Conservation (phyloP, 1,140 invertebrate species). For the Eupeodes corollae region DNA sequence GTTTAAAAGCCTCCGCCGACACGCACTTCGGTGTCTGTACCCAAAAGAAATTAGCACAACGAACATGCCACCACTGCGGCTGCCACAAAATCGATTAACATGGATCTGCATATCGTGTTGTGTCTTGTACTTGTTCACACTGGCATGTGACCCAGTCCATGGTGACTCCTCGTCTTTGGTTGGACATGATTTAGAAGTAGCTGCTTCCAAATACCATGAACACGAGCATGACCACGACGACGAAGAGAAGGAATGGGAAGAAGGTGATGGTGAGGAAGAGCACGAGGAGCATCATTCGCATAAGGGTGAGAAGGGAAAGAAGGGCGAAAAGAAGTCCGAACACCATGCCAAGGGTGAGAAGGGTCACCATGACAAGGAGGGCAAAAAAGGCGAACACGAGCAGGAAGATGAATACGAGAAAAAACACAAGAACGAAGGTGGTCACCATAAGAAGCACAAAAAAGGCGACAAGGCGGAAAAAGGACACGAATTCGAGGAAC, state of each 20-base stretch:
- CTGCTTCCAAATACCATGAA: constrained; percentile 28
- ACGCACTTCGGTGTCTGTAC: no score
- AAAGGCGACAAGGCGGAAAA: constrained; percentile 65
- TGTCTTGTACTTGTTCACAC: no score
- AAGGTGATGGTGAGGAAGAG: constrained; percentile 45
- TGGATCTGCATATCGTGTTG: no score
- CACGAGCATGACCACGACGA: constrained; percentile 19
- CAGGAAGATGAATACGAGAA: constrained; percentile 65
- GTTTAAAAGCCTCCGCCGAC: no score
- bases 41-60: no score
- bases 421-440: constrained; percentile 61
- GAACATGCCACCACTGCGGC: no score
- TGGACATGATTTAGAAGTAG: constrained; percentile 24
- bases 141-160: no score
- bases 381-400: constrained; percentile 56
- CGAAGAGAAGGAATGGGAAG: constrained; percentile 42
- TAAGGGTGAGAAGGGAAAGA: constrained; percentile 46
- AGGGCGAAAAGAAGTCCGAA: constrained; percentile 28
- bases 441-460: constrained; percentile 58
- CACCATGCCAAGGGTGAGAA: constrained; percentile 43
- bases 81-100: no score
- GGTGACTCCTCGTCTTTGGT: constrained; percentile 6
- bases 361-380: constrained; percentile 58
- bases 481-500: constrained; percentile 48
- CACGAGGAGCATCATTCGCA: constrained; percentile 45